Base-by-base conservation (phyloP, 92 coral and sea anemone species). In the Phymanthus crucifer region DNA sequence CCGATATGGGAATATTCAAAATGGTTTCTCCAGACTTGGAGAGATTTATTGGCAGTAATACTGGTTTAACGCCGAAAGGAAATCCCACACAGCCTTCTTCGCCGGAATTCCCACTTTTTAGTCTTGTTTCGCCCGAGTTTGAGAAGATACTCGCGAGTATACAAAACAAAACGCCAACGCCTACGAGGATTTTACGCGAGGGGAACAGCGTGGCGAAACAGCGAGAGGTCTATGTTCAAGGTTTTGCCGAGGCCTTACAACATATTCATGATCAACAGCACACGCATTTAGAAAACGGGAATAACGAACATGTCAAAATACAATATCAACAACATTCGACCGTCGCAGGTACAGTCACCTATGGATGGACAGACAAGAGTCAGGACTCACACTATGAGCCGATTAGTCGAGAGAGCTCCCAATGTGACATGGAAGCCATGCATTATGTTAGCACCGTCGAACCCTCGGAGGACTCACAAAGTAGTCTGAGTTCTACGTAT, bases 1-100 rank as follows among this genome's bases (percentile, higher is more conserved):
- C 98, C 6, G 98, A 95, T 66, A 76, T 95, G 18, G 90, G 93
- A 8, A 66, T 93, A 29, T 88, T 95, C 40, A 90, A 87, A 38
- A 95, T 95, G 86, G 94, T 94, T 16, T 92, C 98, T 9, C 98
- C 98, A 1, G 98, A 95, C 37, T 75, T 95, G 73, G 98, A 95
- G 45, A 87, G 87, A 58, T 90, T 95, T 86, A 95, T 95, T 69
- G 97, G 93, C 4, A 93, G 86, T 75, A 87, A 93, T 40, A 87
- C 97, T 16, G 97, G 92, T 10, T 73, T 89, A 14, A 93, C 98
- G 4, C 94, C 93, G 5, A 86, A 83, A 56, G 91, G 93, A 4
- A 91, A 90, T 34, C 93, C 90, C 0, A 88, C 86, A 0, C 85
- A 90, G 1, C 86, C 93, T 2, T 84, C 90, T 56, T 90, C 95